Evolutionary conservation across 2,888 invertebrate species (phyloP).

Genomic region (Caenorhabditis zanzibari): DNA sequence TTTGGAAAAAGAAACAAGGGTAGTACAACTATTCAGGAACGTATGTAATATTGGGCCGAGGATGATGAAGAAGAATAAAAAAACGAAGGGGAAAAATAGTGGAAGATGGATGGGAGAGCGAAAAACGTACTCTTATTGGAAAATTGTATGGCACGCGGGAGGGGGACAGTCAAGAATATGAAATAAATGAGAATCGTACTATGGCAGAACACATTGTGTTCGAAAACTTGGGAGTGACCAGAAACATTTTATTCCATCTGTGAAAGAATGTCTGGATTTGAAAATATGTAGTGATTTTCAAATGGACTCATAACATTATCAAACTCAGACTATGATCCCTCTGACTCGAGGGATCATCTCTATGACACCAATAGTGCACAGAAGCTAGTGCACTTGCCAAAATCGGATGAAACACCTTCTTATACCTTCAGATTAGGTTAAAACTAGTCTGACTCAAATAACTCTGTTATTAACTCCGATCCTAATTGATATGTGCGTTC

Average conservation of each 20-base stretch:
- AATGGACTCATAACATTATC: not conserved
- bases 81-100: not conserved
- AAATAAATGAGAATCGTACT: constrained; percentile 55
- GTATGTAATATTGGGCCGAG: constrained; percentile 44
- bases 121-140: constrained; percentile 48
- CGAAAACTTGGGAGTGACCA: not conserved
- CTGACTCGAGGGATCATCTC: not conserved
- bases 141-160: constrained; percentile 51
- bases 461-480: not conserved
- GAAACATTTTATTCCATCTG: not conserved
- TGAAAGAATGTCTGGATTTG: too few relatives aligned
- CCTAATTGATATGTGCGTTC: not conserved
- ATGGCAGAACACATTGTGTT: constrained; percentile 30
- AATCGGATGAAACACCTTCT: not conserved
- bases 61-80: constrained; percentile 41
- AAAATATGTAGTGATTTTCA: too few relatives aligned
- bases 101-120: not conserved
- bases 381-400: not conserved
- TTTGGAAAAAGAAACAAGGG: constrained; percentile 31
- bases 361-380: not conserved
- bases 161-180: constrained; percentile 4
- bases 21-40: constrained; percentile 58
- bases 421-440: constrained; percentile 1
- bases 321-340: not conserved
- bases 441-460: constrained; percentile 1